These are phyloP conservation scores for Drosophila grimshawi DNA, from an alignment of 1,140 invertebrate genomes.

Conservation along the genomic window DNA sequence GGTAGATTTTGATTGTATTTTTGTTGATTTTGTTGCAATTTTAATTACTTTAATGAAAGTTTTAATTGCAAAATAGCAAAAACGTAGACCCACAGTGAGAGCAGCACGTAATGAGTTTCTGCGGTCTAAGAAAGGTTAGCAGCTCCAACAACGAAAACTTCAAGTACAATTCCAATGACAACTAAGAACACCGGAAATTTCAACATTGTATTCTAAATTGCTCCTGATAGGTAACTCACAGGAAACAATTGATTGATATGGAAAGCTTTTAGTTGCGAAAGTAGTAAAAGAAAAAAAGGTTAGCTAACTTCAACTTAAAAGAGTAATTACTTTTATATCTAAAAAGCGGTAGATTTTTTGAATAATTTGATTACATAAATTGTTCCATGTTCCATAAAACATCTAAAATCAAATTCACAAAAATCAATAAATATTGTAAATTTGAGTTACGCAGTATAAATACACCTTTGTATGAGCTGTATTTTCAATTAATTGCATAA, in stretches of 20 bases:
- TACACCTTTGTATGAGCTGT: background rate
- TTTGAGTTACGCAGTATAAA: too few species aligned
- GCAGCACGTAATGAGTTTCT: constrained; percentile 74
- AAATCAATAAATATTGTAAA: too few species aligned
- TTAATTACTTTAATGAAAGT: constrained; percentile 84
- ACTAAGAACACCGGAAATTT: background rate
- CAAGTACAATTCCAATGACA: constrained; percentile 13
- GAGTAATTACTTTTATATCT: background rate
- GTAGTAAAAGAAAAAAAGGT: background rate
- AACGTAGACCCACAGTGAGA: constrained; percentile 44
- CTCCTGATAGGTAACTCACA: background rate
- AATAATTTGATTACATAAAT: too few species aligned
- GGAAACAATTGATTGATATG: constrained; percentile 12
- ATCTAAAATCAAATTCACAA: too few species aligned
- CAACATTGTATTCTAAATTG: constrained; percentile 8
- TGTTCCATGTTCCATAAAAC: too few species aligned
- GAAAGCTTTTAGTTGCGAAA: background rate
- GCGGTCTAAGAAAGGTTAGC: constrained; percentile 79
- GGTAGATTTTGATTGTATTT: constrained; percentile 80
- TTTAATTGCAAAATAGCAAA: constrained; percentile 82
- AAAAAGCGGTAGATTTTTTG: too few species aligned
- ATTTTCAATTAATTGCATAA: constrained; percentile 6
- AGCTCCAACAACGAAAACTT: constrained; percentile 62
- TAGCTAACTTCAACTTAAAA: background rate
- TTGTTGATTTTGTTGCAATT: constrained; percentile 83